phyloP scores from a whole-genome alignment of 1,140 invertebrate species.

The Olivierus martensii region DNA sequence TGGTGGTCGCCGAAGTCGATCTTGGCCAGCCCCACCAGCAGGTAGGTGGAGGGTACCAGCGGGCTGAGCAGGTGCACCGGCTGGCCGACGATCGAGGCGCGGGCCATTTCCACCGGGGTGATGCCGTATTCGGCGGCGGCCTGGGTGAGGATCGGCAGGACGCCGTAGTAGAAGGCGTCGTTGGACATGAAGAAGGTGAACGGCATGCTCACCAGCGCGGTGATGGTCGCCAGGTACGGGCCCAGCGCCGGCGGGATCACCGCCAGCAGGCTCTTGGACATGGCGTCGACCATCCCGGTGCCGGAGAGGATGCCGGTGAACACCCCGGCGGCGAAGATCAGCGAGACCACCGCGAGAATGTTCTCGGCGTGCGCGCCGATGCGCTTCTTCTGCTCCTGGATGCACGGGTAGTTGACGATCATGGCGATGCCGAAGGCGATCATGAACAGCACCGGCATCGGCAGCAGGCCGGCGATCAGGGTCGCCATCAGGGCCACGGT shows the following conservation, averaged over 20 bases:
- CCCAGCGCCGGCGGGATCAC: not conserved
- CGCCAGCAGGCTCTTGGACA: not conserved
- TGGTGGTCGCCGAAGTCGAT: not conserved
- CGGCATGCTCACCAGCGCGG: not conserved
- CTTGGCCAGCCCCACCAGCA: not conserved
- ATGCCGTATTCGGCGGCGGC: not conserved
- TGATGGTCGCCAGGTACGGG: not conserved
- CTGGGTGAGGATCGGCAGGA: not conserved
- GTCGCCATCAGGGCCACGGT: too few species aligned
- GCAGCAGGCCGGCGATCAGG: not conserved
- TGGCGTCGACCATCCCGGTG: not conserved
- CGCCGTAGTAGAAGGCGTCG: not conserved
- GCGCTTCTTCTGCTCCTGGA: not conserved
- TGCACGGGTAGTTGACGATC: not conserved
- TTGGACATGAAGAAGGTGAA: not conserved
- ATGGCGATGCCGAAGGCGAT: not conserved
- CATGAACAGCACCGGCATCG: not conserved
- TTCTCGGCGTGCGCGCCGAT: not conserved
- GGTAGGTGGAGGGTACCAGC: not conserved
- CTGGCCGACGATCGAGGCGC: not conserved
- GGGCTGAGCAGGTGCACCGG: not conserved
- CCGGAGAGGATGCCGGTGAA: not conserved
- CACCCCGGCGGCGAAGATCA: not conserved
- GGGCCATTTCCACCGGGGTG: not conserved
- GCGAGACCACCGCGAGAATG: not conserved